These are phyloP conservation scores for Pseudotriccus pelzelni DNA, from an alignment of 2,797 vertebrate species.

Conservation along the genomic window DNA sequence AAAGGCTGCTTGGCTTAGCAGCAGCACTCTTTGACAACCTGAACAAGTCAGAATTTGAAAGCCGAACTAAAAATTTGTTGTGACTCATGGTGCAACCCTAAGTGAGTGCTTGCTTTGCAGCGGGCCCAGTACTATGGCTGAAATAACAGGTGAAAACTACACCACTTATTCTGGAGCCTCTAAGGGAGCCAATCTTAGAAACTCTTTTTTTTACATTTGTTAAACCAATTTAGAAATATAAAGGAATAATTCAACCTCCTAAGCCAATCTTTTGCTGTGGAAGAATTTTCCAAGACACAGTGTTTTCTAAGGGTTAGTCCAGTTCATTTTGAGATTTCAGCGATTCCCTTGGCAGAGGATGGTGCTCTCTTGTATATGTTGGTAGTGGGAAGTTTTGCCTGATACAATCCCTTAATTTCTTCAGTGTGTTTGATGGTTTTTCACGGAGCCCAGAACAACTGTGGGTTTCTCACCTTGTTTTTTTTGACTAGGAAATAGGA, in stretches of 20 bases:
- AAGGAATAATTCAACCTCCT: not conserved
- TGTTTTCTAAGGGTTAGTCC: not conserved
- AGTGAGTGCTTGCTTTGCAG: not conserved
- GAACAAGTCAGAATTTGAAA: not conserved
- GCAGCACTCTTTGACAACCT: not conserved
- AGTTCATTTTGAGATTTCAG: not conserved
- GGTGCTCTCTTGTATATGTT: not conserved
- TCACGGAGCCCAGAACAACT: not conserved
- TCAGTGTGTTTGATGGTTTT: not conserved
- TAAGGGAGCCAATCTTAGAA: not conserved
- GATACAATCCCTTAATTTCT: not conserved
- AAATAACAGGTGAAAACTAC: not conserved
- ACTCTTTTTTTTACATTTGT: not conserved
- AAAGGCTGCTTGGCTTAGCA: not conserved
- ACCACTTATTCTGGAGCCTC: not conserved
- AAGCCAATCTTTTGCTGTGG: not conserved
- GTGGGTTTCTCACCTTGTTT: not conserved
- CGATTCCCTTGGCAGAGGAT: not conserved
- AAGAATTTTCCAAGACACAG: not conserved
- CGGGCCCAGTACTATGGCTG: not conserved
- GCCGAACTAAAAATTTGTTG: not conserved
- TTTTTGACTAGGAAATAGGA: not conserved
- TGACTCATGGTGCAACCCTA: not conserved
- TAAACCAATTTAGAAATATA: not conserved
- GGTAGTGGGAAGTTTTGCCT: not conserved